Evolutionary conservation across 2,888 invertebrate genomes (phyloP), one percentile per base, ranked within the genome.

Genomic region (Hofmannophila pseudospretella): DNA sequence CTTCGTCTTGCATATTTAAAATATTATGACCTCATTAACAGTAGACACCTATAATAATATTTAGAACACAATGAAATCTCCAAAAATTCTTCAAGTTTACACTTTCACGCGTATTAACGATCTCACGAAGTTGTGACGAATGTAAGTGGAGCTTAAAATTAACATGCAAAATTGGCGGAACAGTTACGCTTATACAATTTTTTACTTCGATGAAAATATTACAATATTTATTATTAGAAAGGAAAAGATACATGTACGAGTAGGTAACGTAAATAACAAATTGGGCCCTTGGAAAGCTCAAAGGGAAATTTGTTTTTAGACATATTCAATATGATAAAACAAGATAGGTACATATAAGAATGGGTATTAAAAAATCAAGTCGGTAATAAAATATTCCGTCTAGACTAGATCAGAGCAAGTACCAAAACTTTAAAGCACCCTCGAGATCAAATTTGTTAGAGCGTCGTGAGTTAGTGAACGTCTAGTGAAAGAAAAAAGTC

Each of bases 361-460:
- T n/a, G n/a, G n/a, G n/a, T n/a, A n/a, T n/a, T n/a, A n/a, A n/a
- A n/a, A 16, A 16, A 16, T 16, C 16, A 16, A 27, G 12, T 27
- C 27, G 11, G 54, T 57, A 60, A 54, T 59, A 64, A 64, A 67
- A 58, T 59, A 67, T 63, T 59, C 54, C 33, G 70, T 77, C 76
- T 79, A 75, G 76, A 77, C 72, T 54, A 62, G 53, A 67, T 68
- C 67, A 59, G 49, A 43, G 53, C 47, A 47, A 58, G 58, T 47
- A 50, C 54, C 54, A 64, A 69, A 79, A 68, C 64, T 73, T 77
- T 67, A 68, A 62, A 68, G 65, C 61, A 67, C 74, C 69, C 74
- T 63, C 52, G 72, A 67, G 77, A 74, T 69, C 70, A 72, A 74
- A 77, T 80, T 78, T 75, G 75, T 75, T 66, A 69, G 66, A 65